A percentile compares a stretch with the other conserved stretches of the same genome.
phyloP scores from a whole-genome alignment of 1,140 invertebrate species.

The Pentalonia nigronervosa region DNA sequence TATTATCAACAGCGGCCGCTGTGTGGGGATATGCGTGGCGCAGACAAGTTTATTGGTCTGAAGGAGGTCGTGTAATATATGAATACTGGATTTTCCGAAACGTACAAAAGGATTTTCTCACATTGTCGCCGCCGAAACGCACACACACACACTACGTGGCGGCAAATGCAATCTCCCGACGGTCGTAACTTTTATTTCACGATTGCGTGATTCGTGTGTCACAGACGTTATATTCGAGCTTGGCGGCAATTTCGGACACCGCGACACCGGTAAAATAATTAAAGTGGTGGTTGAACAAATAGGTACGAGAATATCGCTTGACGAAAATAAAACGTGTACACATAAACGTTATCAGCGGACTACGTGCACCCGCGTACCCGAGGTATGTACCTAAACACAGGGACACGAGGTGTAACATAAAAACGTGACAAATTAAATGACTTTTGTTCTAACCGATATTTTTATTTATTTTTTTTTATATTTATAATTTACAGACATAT shows the following conservation, averaged over 20 bases:
- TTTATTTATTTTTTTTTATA: no score
- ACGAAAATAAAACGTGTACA: background rate
- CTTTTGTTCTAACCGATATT: no score
- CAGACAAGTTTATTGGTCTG: background rate
- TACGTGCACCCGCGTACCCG: background rate
- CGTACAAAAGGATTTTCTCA: background rate
- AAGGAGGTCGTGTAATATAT: background rate
- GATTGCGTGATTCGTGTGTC: background rate
- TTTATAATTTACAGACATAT: no score
- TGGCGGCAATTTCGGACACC: background rate
- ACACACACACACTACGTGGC: background rate
- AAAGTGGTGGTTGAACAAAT: background rate
- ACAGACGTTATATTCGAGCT: background rate
- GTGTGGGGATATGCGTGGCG: background rate
- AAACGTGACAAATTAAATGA: no score
- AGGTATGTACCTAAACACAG: no score
- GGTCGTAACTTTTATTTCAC: constrained; percentile 6
- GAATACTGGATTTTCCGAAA: background rate
- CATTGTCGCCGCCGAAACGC: background rate
- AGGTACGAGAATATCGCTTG: no score
- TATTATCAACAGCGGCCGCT: background rate
- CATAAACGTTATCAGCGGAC: background rate
- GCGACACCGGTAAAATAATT: background rate
- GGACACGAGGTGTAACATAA: no score
- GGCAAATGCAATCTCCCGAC: background rate